Evolutionary conservation across 2,113 vertebrate genomes (phyloP).

Genomic region (Cryptomyrus ogoouensis): DNA sequence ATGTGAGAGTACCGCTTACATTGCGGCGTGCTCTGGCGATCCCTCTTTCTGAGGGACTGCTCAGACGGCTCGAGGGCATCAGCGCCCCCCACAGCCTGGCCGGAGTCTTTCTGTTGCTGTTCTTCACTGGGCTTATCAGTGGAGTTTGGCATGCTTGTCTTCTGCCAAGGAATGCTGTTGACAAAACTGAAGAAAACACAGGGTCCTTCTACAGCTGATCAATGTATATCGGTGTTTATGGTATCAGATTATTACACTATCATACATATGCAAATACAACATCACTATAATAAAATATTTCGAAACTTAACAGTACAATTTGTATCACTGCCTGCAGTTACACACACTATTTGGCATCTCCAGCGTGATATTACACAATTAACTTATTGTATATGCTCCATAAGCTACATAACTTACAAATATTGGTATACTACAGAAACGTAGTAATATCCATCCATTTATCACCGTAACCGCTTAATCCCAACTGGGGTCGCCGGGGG

Average conservation of each 20-base stretch:
- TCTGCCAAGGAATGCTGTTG: not conserved
- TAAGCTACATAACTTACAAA: not conserved
- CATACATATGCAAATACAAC: not conserved
- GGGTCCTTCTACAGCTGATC: not conserved
- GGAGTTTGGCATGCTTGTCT: conserved; percentile 72
- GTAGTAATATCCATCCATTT: not conserved
- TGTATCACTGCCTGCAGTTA: not conserved
- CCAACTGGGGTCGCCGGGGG: too few species aligned
- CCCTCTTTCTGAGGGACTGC: conserved; percentile 57
- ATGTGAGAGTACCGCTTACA: conserved; percentile 57
- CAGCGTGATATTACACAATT: not conserved
- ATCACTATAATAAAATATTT: not conserved
- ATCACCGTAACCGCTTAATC: not conserved
- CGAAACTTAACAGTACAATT: not conserved
- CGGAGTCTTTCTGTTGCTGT: conserved; percentile 50
- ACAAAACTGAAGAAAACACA: not conserved
- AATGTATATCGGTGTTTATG: not conserved
- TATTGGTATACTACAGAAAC: not conserved
- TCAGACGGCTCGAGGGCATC: conserved; percentile 47
- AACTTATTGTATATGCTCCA: not conserved
- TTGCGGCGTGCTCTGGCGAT: conserved; percentile 57
- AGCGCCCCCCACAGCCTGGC: conserved; percentile 42
- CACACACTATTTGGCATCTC: not conserved
- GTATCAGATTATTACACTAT: not conserved
- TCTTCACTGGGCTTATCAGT: conserved; percentile 56